Evolutionary conservation across 2,113 vertebrate genomes (phyloP).

Genomic region (Amblyornis subalaris): DNA sequence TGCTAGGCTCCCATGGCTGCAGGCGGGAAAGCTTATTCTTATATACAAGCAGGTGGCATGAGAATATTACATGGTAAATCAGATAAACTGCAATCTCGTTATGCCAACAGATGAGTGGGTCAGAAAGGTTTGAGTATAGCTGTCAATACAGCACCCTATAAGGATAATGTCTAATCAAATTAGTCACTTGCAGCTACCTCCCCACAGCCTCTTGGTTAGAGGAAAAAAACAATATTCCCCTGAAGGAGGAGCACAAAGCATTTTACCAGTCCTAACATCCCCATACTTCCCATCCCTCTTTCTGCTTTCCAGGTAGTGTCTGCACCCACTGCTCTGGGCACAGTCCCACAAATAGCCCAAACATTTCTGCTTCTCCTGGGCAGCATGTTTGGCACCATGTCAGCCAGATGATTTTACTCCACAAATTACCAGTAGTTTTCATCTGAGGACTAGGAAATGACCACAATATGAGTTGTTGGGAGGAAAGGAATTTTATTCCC

Average conservation of each 20-base stretch:
- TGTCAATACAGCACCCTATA: constrained; percentile 9
- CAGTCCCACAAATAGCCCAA: neutral
- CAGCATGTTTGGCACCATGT: fast-evolving
- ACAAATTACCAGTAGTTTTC: neutral
- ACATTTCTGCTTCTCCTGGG: neutral
- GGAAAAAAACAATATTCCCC: neutral
- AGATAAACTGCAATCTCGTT: constrained; percentile 43
- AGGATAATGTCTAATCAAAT: constrained; percentile 28
- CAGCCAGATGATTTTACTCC: neutral
- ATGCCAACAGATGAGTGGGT: neutral
- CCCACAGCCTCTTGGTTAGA: neutral
- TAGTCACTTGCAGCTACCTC: neutral
- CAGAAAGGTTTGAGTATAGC: constrained; percentile 4
- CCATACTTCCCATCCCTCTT: neutral
- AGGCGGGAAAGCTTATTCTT: constrained; percentile 8
- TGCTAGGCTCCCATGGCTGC: neutral
- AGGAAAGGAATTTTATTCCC: neutral
- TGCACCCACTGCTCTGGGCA: neutral
- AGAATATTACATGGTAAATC: constrained; percentile 45
- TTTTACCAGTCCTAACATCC: neutral
- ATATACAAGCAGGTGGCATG: constrained; percentile 27
- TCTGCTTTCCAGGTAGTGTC: neutral
- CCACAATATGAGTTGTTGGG: neutral
- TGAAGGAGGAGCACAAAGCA: neutral
- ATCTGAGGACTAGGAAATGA: neutral